A percentile compares a stretch with the other conserved stretches of the same genome.
Evolutionary conservation across 2,797 vertebrate genomes (phyloP).

Genomic region (Poeciliopsis gracilis): DNA sequence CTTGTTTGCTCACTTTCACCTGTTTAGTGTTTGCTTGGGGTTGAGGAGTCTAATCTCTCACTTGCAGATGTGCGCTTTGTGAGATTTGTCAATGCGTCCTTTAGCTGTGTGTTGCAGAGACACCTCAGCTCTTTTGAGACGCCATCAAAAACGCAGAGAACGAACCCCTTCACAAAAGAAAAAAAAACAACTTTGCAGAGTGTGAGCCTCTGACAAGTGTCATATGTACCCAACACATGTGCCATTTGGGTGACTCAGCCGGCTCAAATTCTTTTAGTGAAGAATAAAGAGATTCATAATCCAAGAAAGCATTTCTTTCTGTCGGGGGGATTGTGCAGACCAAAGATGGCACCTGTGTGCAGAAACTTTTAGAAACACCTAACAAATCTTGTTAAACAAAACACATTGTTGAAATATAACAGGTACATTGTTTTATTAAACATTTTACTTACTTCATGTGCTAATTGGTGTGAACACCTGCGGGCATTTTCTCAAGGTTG

Average conservation of each 20-base stretch:
- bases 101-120: constrained; percentile 33
- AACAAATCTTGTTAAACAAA: constrained; percentile 57
- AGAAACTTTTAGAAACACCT: background rate
- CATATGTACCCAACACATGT: constrained; percentile 56
- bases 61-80: constrained; percentile 60
- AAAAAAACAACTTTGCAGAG: constrained; percentile 42
- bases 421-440: constrained; percentile 43
- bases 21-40: constrained; percentile 42
- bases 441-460: constrained; percentile 68
- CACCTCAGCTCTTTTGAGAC: constrained; percentile 58
- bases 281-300: constrained; percentile 64
- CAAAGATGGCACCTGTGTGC: constrained; percentile 34
- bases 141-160: constrained; percentile 61
- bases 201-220: constrained; percentile 54
- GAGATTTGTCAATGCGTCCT: constrained; percentile 59
- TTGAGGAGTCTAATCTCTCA: constrained; percentile 65
- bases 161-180: constrained; percentile 48
- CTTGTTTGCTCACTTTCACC: constrained; percentile 53
- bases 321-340: constrained; percentile 37
- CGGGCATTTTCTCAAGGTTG: constrained; percentile 25
- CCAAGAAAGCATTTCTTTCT: constrained; percentile 41
- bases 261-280: constrained; percentile 67
- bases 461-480: constrained; percentile 46
- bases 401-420: constrained; percentile 61
- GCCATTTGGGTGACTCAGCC: constrained; percentile 75